Base-by-base conservation (phyloP, 2,888 invertebrate species). In the Catocala fraxini region DNA sequence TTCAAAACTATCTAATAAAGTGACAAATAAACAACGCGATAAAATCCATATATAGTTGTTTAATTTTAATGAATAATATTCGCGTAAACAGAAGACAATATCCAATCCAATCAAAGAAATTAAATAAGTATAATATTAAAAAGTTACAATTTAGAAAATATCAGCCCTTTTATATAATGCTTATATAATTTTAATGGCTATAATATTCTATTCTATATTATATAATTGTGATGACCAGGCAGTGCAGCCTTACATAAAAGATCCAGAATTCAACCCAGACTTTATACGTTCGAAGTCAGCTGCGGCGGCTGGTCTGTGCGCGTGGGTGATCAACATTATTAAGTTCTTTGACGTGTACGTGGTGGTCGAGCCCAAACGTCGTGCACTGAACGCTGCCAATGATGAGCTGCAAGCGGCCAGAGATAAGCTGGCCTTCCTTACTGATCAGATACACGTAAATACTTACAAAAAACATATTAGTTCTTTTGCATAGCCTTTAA, bases 271-370 rank as follows among this genome's bases (percentile, higher is more conserved):
- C 87, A 96, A 96, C 73, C 96, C 98, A 0, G 97, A 97, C 45
- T 96, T 97, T 72, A 97, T 99, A 80, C 89, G 96, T 74, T 95
- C 96, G 0, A 99, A 99, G 90, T 99, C 99, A 0, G 95, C 96
- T 41, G 99, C 99, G 12, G 99, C 99, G 15, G 98, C 98, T 56
- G 98, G 99, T 33, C 94, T 99, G 7, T 99, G 98, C 84, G 96
- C 98, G 1, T 99, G 99, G 98, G 99, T 98, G 1, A 97, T 98
- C 73, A 99, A 99, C 89, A 98, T 99, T 71, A 95, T 97, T 84
- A 97, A 95, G 78, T 99, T 98, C 91, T 97, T 98, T 90, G 97
- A 97, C 58, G 98, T 99, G 35, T 98, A 97, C 89, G 97, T 97
- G 66, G 97, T 98, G 42, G 99, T 99, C 0, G 98, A 98, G 86